Conservation (phyloP, 2,113 vertebrate species). For the Sceloporus undulatus region DNA sequence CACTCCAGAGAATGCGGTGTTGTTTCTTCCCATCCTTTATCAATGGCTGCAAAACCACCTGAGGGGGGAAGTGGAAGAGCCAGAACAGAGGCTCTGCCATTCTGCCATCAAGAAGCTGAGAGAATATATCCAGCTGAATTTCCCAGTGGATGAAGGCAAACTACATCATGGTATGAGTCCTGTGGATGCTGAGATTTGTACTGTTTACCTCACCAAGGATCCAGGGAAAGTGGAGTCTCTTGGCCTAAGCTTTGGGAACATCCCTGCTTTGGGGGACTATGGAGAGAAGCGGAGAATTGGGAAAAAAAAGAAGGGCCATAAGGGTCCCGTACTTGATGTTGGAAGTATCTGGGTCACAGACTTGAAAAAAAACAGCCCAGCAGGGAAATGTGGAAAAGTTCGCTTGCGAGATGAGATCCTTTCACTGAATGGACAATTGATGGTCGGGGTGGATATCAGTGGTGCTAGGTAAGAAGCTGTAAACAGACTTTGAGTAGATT, state of each 20-base stretch:
- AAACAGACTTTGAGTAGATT: background rate
- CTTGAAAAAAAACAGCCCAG: conserved; percentile 91
- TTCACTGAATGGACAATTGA: conserved; percentile 95
- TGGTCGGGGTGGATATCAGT: conserved; percentile 93
- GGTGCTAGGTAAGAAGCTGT: conserved; percentile 89
- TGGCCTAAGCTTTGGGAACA: conserved; percentile 94
- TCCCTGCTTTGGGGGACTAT: conserved; percentile 93
- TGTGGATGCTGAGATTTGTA: conserved; percentile 87
- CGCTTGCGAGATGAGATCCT: conserved; percentile 92
- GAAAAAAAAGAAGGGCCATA: conserved; percentile 85
- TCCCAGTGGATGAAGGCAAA: conserved; percentile 79
- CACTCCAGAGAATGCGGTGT: conserved; percentile 92
- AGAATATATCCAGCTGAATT: conserved; percentile 95
- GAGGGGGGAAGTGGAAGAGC: conserved; percentile 70
- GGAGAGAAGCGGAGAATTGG: conserved; percentile 87
- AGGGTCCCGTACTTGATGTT: conserved; percentile 88
- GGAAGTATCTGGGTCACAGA: conserved; percentile 98
- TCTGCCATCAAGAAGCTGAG: conserved; percentile 90
- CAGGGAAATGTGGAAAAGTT: conserved; percentile 86
- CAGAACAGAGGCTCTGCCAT: conserved; percentile 81
- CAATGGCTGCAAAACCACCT: conserved; percentile 84
- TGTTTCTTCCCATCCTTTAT: conserved; percentile 89
- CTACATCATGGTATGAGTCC: conserved; percentile 61
- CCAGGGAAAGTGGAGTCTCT: conserved; percentile 81
- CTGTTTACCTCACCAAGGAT: conserved; percentile 85